Base-by-base conservation (phyloP, 2,797 vertebrate species). In the Danio choprae region DNA sequence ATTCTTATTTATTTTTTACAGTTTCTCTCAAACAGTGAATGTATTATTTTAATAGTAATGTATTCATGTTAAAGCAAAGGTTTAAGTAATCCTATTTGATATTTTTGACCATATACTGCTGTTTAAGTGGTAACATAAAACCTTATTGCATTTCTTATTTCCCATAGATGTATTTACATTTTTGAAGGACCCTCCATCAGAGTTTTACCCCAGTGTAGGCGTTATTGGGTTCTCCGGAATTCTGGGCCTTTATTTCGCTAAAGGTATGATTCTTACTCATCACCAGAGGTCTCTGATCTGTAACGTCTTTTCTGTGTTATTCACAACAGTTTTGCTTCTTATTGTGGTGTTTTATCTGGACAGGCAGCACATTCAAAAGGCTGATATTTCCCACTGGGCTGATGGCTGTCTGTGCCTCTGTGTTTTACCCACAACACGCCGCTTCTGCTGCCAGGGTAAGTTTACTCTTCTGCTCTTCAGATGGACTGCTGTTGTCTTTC, bases 371-470 rank as follows among this genome's bases (percentile, higher is more conserved):
- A 85, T 83, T 96, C 85, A 98, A 95, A 93, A 95, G 94, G 18
- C 55, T 97, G 62, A 55, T 95, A 13, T 97, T 98, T 85, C 96
- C 97, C 0, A 81, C 88, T 6, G 91, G 91, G 22, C 94, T 98
- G 77, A 94, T 98, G 95, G 91, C 94, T 65, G 85, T 98, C n/a
- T 94, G 90, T 60, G 93, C 95, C 18, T 96, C 97, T 85, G 84
- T 98, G 87, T 97, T 98, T 86, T 98, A 98, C 87, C 97, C 98
- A 72, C 96, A 98, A 81, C 94, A 96, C 84, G 95, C 95, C 0
- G 94, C 94, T 0, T 60, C 90, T 4, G 55, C 96, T 74, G 91
- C 92, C 22, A 96, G 96, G 95, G 97, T 94, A 86, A 91, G 93
- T 80, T 22, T 12, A 63, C 13, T 72, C 43, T 74, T 44, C 60